These are phyloP conservation scores for Scalopus aquaticus DNA, from an alignment of 2,113 vertebrate species.

Conservation along the genomic window DNA sequence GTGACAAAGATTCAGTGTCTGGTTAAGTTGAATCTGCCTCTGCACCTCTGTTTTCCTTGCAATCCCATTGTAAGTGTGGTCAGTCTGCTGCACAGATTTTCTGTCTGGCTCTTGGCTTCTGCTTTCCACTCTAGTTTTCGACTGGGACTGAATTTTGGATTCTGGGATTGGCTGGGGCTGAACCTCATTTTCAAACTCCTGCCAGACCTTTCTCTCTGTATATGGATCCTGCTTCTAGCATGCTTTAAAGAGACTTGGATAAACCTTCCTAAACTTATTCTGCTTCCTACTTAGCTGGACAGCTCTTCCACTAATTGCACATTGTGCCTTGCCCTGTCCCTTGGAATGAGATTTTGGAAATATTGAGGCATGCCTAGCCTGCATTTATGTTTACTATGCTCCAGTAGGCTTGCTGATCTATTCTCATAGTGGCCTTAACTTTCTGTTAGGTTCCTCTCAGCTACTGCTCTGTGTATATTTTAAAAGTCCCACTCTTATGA, in stretches of 20 bases:
- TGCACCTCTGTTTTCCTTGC: not conserved
- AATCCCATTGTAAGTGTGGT: not conserved
- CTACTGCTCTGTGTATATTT: not conserved
- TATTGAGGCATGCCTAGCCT: not conserved
- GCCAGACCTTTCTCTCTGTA: not conserved
- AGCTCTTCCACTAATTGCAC: not conserved
- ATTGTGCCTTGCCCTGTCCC: not conserved
- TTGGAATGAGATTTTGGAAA: not conserved
- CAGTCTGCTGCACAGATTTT: not conserved
- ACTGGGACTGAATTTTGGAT: not conserved
- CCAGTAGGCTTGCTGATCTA: not conserved
- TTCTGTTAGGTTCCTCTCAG: not conserved
- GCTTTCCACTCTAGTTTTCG: not conserved
- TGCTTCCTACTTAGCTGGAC: not conserved
- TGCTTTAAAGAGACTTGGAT: not conserved
- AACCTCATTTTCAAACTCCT: not conserved
- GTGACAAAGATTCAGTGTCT: not conserved
- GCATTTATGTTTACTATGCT: not conserved
- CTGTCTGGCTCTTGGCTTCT: not conserved
- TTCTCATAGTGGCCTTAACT: not conserved
- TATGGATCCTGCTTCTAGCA: not conserved
- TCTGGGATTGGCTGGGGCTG: not conserved
- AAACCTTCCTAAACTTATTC: not conserved
- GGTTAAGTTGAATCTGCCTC: not conserved
- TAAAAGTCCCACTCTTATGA: not conserved